Evolutionary conservation across 2,113 vertebrate species (phyloP), one percentile per base, ranked within the genome.

Genomic region (Gorsachius goisagi): DNA sequence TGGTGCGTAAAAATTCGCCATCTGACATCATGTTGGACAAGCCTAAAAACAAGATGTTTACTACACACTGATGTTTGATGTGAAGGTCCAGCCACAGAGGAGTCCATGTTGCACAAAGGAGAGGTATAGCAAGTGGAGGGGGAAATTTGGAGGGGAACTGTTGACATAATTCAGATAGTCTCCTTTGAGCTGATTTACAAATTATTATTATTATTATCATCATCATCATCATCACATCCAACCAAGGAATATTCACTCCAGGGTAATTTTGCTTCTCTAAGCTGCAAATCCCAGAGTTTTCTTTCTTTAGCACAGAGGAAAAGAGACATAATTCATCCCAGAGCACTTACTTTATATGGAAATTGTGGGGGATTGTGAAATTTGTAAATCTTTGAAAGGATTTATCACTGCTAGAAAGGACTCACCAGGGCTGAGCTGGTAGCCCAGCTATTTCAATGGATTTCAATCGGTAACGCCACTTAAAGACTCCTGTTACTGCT

Each of bases 1-100:
- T 99, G 39, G 99, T 99, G 91, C 99, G 98, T 10, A 99, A 98
- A 94, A 99, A 99, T 96, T 99, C 99, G 3, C 99, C 99, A 83
- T 99, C 99, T 88, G 99, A 99, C 99, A 99, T 99, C 99, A 99
- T 99, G 97, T 99, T 99, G 62, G 99, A 99, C 83, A 99, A 97
- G 15, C 99, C 99, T 99, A 91, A 96, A 89, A 96, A 45, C 21
- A 96, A 98, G 35, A 97, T 11, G 26, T 52, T 97, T 53, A 33
- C 41, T 32, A 81, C 3, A 24, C 9, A 64, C 1, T 45, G 78
- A 56, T 39, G 32, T 41, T 15, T 73, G 71, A 50, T 19, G 15
- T 35, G 78, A 77, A 93, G 56, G 75, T 59, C 74, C 44, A 53
- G n/a, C 30, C 32, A 88, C 2, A 6, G 37, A 53, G 13, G 7